Conservation (phyloP, 2,888 invertebrate species). For the Meteorus cinctellus region DNA sequence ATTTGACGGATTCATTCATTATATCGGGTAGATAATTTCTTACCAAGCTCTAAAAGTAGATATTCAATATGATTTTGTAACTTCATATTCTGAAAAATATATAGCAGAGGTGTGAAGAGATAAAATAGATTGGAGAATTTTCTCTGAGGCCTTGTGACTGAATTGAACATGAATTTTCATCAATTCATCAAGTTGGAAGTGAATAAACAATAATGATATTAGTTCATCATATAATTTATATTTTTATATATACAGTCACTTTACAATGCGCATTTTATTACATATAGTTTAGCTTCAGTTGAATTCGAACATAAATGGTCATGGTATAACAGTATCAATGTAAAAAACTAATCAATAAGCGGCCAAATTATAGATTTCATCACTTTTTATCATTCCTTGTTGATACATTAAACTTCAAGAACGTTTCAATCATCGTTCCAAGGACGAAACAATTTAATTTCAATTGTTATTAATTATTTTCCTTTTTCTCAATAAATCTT, state of each 20-base stretch:
- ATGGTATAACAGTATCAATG: slow-evolving; percentile 65
- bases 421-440: neutral
- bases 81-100: too few relatives aligned
- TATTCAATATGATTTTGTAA: too few relatives aligned
- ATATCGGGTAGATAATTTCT: too few relatives aligned
- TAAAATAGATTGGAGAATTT: too few relatives aligned
- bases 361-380: neutral
- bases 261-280: slow-evolving; percentile 70
- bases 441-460: neutral
- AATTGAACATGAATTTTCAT: neutral
- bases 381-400: neutral
- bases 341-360: slow-evolving; percentile 62
- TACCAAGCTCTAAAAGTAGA: too few relatives aligned
- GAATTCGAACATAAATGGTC: slow-evolving; percentile 60
- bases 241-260: slow-evolving; percentile 72
- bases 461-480: neutral
- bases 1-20: too few relatives aligned
- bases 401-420: neutral
- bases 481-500: neutral
- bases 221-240: slow-evolving; percentile 55
- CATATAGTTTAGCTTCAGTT: slow-evolving; percentile 62
- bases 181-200: neutral
- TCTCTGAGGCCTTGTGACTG: too few relatives aligned
- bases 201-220: slow-evolving; percentile 9
- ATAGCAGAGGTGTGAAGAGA: too few relatives aligned